A percentile compares a stretch with the other conserved stretches of the same genome.
Conservation (phyloP, 2,888 invertebrate genomes). For the Perizoma flavofasciatum region DNA sequence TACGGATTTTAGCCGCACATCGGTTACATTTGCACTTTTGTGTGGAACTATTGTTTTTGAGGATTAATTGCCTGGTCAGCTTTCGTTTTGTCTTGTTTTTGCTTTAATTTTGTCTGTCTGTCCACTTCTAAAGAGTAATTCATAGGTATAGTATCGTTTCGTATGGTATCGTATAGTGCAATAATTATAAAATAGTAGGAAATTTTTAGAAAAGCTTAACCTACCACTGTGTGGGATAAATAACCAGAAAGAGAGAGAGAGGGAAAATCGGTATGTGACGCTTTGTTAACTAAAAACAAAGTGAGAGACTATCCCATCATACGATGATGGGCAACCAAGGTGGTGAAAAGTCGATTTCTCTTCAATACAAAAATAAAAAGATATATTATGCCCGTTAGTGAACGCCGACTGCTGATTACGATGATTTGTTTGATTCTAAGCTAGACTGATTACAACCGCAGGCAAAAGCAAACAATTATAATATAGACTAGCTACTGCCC, state of each 20-base stretch:
- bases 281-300: too few relatives aligned
- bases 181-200: too few relatives aligned
- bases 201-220: neutral
- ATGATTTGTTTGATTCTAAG: neutral
- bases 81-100: conserved; percentile 39
- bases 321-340: too few relatives aligned
- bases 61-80: conserved; percentile 53
- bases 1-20: conserved; percentile 55
- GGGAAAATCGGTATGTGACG: too few relatives aligned
- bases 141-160: too few relatives aligned
- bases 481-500: neutral
- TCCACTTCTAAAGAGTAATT: neutral
- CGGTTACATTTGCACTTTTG: conserved; percentile 43
- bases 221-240: neutral
- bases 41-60: conserved; percentile 42
- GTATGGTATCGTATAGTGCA: too few relatives aligned
- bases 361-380: too few relatives aligned
- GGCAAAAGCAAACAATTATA: conserved; percentile 24
- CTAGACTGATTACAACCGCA: conserved; percentile 7
- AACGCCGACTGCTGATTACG: too few relatives aligned
- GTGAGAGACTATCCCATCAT: too few relatives aligned
- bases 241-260: too few relatives aligned
- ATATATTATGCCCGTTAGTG: too few relatives aligned
- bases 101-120: conserved; percentile 25
- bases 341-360: too few relatives aligned